Evolutionary conservation across 2,113 vertebrate genomes (phyloP), one percentile per base, ranked within the genome.

Genomic region (Bufo bufo): DNA sequence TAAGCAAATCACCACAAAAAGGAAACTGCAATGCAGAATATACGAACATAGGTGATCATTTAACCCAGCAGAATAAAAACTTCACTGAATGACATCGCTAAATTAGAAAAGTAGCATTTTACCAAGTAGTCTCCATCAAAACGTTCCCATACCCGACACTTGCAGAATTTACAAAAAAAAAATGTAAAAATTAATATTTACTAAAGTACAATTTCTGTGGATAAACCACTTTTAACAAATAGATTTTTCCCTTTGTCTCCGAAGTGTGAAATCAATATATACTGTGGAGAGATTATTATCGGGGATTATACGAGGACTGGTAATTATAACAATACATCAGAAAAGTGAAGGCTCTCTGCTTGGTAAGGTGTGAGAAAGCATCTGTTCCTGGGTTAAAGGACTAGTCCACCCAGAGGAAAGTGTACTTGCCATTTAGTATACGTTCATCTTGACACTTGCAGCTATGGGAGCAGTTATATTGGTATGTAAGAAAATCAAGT

Each of bases 141-240:
- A 69, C 16, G 14, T 69, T 84, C 63, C 50, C 19, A 54, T 16
- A 17, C 0, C 20, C 6, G 50, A 66, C 5, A 20, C 43, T n/a
- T n/a, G 45, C 1, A 5, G 33, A 49, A 45, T n/a, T 19, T 20
- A 65, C 85, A 69, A 74, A 33, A 47, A 66, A 74, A n/a, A 47
- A 65, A 49, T 82, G 85, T 75, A 49, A 91, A 90, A 84, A 81
- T 59, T 19, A 86, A 45, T 71, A 82, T 45, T 90, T 86, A 91
- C 84, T 23, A 80, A 90, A 17, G 45, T 45, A 59, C 10, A 58
- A 23, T 81, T 49, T 80, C 77, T 58, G n/a, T 80, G 20, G n/a
- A n/a, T 61, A 77, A 89, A 79, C 66, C 19, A 84, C 83, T 81
- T 56, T 47, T 80, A 82, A 90, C 66, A 79, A 89, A 78, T 20